Percentiles rank a stretch among this genome's conserved stretches.
Evolutionary conservation across 2,797 vertebrate species (phyloP).

Genomic region (Gymnothorax javanicus): DNA sequence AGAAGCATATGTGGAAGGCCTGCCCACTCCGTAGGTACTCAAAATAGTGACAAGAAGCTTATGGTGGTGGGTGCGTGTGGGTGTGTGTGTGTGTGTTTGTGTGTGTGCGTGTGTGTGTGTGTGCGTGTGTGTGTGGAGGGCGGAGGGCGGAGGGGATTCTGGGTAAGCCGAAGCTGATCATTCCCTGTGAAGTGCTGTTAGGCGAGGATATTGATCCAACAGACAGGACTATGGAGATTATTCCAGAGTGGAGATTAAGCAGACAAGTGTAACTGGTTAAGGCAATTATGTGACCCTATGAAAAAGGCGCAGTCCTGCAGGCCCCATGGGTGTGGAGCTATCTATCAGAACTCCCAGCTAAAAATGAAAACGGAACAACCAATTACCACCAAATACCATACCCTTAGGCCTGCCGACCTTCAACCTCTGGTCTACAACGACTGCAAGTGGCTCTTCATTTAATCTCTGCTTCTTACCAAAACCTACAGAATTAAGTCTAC

Average conservation of each 20-base stretch:
- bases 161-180: neutral
- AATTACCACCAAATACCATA: neutral
- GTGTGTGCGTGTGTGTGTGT: neutral
- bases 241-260: slow-evolving; percentile 45
- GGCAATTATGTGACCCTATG: slow-evolving; percentile 38
- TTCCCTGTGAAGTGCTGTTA: slow-evolving; percentile 6
- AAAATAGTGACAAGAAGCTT: neutral
- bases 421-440: slow-evolving; percentile 10
- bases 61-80: neutral
- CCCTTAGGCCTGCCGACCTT: neutral
- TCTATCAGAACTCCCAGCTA: slow-evolving; percentile 14
- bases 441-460: slow-evolving; percentile 55
- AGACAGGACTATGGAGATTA: slow-evolving; percentile 13
- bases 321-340: neutral
- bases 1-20: too few relatives aligned
- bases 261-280: slow-evolving; percentile 47
- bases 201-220: slow-evolving; percentile 34
- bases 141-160: neutral
- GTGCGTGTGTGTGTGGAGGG: neutral
- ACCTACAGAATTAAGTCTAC: slow-evolving; percentile 53
- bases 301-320: slow-evolving; percentile 29
- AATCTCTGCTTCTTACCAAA: slow-evolving; percentile 68
- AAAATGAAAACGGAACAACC: neutral
- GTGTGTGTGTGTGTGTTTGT: neutral
- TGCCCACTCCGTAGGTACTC: neutral